Evolutionary conservation across 2,113 vertebrate species (phyloP), one percentile per base, ranked within the genome.

Genomic region (Colinus virginianus): DNA sequence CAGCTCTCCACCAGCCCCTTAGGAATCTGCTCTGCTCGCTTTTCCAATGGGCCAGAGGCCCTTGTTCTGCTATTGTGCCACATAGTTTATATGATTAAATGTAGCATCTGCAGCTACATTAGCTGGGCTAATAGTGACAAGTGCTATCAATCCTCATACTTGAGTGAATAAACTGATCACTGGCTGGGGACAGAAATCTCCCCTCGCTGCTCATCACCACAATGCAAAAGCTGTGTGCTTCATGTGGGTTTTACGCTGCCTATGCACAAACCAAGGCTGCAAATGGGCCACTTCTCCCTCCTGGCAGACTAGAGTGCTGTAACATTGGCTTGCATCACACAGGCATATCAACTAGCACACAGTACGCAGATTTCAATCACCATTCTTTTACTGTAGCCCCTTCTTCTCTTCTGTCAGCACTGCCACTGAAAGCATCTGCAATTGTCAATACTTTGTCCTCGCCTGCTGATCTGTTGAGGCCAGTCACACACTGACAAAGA

Each of bases 71-170:
- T 85, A 71, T 59, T 78, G 76, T 1, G 13, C 72, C 21, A 1
- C 64, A 70, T 46, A 61, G 51, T 91, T 95, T 79, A 70, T 92
- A 83, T 75, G 90, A 92, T 95, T 92, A 95, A 95, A 89, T 67
- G 78, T 48, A 95, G 96, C 96, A 96, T 94, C 86, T 94, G 91
- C 78, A 79, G 93, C 71, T 87, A 48, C 78, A 92, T 96, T 84
- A 95, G 76, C 77, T 81, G 72, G 79, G 87, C 93, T 96, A 83
- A 90, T 85, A 95, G 90, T 94, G 92, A 93, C 89, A 96, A 94
- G 86, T 53, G 78, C 85, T 85, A 93, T 96, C 90, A 94, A 94
- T 96, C 85, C 85, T 96, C 86, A 94, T 87, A 89, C 75, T 95
- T 94, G 77, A 94, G 82, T 3, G 20, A 84, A 67, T 84, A 90